A percentile compares a stretch with the other conserved stretches of the same genome.
Conservation (phyloP, 2,888 invertebrate species). For the Ophion obscuratus region DNA sequence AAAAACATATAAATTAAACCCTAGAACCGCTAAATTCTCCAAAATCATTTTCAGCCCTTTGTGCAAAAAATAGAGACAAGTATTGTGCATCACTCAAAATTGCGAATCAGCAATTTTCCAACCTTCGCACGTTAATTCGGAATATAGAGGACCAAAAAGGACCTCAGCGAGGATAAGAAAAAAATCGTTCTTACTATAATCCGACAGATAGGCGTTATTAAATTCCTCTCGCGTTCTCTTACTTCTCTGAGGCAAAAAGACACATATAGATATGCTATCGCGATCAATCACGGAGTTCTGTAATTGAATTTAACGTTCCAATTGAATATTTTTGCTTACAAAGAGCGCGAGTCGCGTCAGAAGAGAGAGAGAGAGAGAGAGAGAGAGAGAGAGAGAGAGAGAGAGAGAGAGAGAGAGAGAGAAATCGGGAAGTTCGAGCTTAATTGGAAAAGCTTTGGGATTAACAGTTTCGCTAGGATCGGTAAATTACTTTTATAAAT, state of each 20-base stretch:
- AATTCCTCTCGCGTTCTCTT: conserved; percentile 12
- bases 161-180: neutral
- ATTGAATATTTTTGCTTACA: conserved; percentile 83
- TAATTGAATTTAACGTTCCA: conserved; percentile 83
- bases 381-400: conserved; percentile 53
- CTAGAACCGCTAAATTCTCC: too few species aligned
- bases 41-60: neutral
- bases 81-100: neutral
- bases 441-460: conserved; percentile 83
- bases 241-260: conserved; percentile 71
- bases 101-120: conserved; percentile 59
- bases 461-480: conserved; percentile 83
- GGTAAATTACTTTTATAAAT: conserved; percentile 73
- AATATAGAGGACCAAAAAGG: neutral
- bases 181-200: neutral
- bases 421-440: conserved; percentile 66
- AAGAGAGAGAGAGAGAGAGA: conserved; percentile 64
- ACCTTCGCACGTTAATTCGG: conserved; percentile 42
- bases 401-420: conserved; percentile 26
- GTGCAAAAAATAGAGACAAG: neutral
- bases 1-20: too few species aligned
- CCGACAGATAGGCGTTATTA: conserved; percentile 56
- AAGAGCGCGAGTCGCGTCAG: conserved; percentile 75
- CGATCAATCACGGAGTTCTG: conserved; percentile 81
- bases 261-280: conserved; percentile 70